phyloP scores from a whole-genome alignment of 1,140 invertebrate genomes.

The Drosophila parvula region DNA sequence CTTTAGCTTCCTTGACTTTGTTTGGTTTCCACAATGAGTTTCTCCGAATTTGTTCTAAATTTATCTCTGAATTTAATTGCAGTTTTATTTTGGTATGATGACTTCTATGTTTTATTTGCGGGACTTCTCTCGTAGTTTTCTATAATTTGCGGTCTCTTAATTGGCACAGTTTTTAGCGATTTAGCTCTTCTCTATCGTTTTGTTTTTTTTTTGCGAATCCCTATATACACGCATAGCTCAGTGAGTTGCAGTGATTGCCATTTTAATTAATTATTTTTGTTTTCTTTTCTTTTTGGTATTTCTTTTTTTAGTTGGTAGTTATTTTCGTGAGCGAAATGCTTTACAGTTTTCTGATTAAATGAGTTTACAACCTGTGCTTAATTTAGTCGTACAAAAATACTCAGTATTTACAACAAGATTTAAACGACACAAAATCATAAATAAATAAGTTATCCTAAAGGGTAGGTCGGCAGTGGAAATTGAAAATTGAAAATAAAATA shows the following conservation, averaged over 20 bases:
- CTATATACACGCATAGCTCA: conserved; percentile 59
- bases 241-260: conserved; percentile 72
- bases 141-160: conserved; percentile 63
- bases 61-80: conserved; percentile 36
- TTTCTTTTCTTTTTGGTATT: conserved; percentile 18
- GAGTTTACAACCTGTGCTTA: conserved; percentile 78
- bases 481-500: conserved; percentile 6
- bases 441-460: conserved; percentile 34
- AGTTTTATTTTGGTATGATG: conserved; percentile 9
- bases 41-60: conserved; percentile 12
- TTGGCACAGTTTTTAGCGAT: conserved; percentile 74
- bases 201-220: conserved; percentile 33
- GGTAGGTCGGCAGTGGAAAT: conserved; percentile 12
- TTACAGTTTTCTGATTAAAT: conserved; percentile 43
- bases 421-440: conserved; percentile 33
- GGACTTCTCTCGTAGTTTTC: conserved; percentile 18
- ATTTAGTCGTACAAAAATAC: conserved; percentile 60
- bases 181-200: conserved; percentile 28
- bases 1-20: conserved; percentile 29
- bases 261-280: conserved; percentile 47
- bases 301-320: conserved; percentile 18
- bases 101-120: conserved; percentile 1
- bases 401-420: conserved; percentile 52
- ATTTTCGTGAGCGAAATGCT: conserved; percentile 40
- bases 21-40: conserved; percentile 11